Evolutionary conservation across 2,113 vertebrate species (phyloP), one percentile per base, ranked within the genome.

Genomic region (Argyrosomus japonicus): DNA sequence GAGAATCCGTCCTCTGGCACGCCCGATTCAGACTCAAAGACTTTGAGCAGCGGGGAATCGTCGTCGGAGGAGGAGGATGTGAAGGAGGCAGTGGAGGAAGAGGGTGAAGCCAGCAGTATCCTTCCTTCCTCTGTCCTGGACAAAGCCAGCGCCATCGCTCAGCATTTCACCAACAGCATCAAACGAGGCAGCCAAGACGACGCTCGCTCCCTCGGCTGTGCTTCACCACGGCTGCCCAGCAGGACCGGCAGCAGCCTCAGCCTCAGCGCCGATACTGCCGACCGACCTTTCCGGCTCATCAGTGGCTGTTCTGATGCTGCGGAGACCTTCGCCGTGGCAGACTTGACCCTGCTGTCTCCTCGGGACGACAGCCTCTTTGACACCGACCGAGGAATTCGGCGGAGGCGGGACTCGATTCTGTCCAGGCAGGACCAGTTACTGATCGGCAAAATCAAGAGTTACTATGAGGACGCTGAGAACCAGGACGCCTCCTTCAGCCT

Each of bases 71-170:
- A 97, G 0, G 93, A 93, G 18, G 90, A 92, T 0, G 84, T 79
- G 19, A 93, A 93, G 8, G 92, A 86, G 0, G 89, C 63, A 0
- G 85, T 79, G 1, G 82, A 47, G 3, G 21, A 83, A 3, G 15
- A 64, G 27, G 71, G 53, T 0, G 79, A 89, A 0, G 25, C 93
- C 0, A 19, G 75, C 67, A 96, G 97, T 85, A 97, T 99, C 81
- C 95, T 99, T 13, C 97, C 97, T 0, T 94, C 96, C 2, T 99
- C 98, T 0, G 97, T 99, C 75, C 94, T 99, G 74, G 96, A 96
- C 87, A 96, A 97, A 85, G 97, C 98, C 80, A 95, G 97, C 0
- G 83, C 95, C 83, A 99, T 99, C 0, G 97, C 97, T 0, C 96
- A 96, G 85, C 94, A 96, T 17, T 97, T 98, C 0, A 89, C 86